These are phyloP conservation scores for Drosophila meridionalis DNA, from an alignment of 2,888 invertebrate genomes.

Conservation along the genomic window DNA sequence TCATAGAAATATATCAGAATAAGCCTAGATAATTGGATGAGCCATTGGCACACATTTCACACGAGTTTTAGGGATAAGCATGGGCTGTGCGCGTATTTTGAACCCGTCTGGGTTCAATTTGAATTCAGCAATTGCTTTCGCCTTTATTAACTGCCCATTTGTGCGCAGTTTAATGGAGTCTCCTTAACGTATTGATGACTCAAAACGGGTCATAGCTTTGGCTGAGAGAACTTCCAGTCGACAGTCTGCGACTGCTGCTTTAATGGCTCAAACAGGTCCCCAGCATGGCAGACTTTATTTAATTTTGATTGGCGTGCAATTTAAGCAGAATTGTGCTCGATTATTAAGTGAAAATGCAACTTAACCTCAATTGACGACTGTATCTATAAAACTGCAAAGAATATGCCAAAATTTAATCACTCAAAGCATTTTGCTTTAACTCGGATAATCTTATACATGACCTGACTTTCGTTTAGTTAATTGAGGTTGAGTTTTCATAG, in stretches of 20 bases:
- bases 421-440: not conserved
- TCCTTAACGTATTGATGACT: conserved; percentile 8
- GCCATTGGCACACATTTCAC: conserved; percentile 32
- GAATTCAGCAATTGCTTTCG: conserved; percentile 12
- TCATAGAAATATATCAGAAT: conserved; percentile 8
- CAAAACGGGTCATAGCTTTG: not conserved
- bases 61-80: conserved; percentile 30
- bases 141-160: conserved; percentile 1
- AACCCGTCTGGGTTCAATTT: conserved; percentile 3
- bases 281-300: not conserved
- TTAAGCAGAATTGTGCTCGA: not conserved
- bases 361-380: not conserved
- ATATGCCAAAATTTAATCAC: not conserved
- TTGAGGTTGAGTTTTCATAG: not conserved
- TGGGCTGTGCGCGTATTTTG: conserved; percentile 12
- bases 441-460: not conserved
- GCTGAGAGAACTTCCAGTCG: not conserved
- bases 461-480: not conserved
- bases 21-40: conserved; percentile 48
- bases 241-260: not conserved
- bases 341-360: not conserved
- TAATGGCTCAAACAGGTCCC: not conserved
- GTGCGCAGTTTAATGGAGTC: not conserved
- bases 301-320: not conserved
- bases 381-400: no score